Evolutionary conservation across 2,113 vertebrate genomes (phyloP).

Genomic region (Arothron firmamentum): DNA sequence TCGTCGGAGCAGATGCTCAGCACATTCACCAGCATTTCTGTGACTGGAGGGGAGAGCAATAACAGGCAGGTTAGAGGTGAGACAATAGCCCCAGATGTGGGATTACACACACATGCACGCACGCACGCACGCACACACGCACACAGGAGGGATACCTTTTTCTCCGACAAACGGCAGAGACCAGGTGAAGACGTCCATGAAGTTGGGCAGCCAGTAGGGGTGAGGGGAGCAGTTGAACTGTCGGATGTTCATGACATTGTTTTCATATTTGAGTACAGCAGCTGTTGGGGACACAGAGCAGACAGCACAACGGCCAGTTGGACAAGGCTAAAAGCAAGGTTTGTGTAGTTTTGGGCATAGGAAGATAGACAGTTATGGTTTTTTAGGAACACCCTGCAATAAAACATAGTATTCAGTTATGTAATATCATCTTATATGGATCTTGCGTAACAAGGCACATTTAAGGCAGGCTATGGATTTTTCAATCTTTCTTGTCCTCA

Average conservation of each 20-base stretch:
- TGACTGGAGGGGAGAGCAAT: constrained; percentile 63
- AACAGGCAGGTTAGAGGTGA: neutral
- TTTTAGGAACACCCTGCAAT: no score
- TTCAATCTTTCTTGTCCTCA: no score
- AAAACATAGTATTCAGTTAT: no score
- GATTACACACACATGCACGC: no score
- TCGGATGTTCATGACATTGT: constrained; percentile 84
- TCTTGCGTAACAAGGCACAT: no score
- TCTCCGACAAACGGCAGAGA: constrained; percentile 83
- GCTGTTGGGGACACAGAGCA: constrained; percentile 54
- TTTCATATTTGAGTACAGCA: constrained; percentile 82
- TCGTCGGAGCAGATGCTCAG: constrained; percentile 83
- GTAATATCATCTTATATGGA: no score
- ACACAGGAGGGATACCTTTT: constrained; percentile 64
- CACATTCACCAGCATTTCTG: constrained; percentile 83
- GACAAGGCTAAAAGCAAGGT: no score
- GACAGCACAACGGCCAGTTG: neutral
- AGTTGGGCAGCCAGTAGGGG: constrained; percentile 83
- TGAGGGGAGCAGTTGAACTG: constrained; percentile 84
- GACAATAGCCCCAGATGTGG: no score
- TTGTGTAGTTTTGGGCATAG: no score
- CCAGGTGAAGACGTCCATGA: constrained; percentile 86
- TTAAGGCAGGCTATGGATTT: no score
- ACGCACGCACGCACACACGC: no score
- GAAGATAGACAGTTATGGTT: no score